Conservation (phyloP, 2,797 vertebrate genomes). For the Darevskia mixta region DNA sequence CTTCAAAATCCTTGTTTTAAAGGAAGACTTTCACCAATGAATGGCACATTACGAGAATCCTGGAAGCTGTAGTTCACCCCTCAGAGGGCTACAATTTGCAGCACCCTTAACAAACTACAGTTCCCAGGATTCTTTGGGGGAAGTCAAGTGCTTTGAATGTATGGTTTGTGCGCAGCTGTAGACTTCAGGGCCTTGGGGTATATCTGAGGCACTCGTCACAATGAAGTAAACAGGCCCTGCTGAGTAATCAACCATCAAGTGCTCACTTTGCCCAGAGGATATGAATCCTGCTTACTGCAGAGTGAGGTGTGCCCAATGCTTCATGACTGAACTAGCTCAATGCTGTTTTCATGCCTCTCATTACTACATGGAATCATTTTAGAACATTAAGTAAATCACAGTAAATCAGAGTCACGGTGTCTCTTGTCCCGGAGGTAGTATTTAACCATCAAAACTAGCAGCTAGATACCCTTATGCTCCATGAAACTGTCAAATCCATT, state of each 20-base stretch:
- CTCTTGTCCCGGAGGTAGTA: too few species aligned
- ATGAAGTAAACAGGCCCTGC: slow-evolving; percentile 33
- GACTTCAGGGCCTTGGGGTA: slow-evolving; percentile 35
- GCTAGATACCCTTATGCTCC: too few species aligned
- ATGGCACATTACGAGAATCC: too few species aligned
- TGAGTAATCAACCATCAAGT: slow-evolving; percentile 4
- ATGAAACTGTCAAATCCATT: too few species aligned
- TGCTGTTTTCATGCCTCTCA: slow-evolving; percentile 66
- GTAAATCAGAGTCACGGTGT: too few species aligned
- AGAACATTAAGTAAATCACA: slow-evolving; percentile 41
- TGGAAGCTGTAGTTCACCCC: too few species aligned
- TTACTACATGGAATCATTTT: slow-evolving; percentile 39
- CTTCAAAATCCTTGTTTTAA: not conserved
- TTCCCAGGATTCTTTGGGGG: too few species aligned
- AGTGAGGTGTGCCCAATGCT: slow-evolving; percentile 61
- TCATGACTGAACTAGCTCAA: slow-evolving; percentile 51
- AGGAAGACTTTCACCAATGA: too few species aligned
- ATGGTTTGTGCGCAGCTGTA: not conserved
- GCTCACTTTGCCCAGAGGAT: slow-evolving; percentile 64
- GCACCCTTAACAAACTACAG: too few species aligned
- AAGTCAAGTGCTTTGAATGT: too few species aligned
- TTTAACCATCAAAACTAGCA: too few species aligned
- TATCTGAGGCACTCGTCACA: slow-evolving; percentile 34
- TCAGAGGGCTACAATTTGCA: too few species aligned
- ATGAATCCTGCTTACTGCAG: slow-evolving; percentile 66